Percentiles rank a stretch among this genome's conserved stretches.
phyloP scores from a whole-genome alignment of 2,797 vertebrate genomes.

The Syndactyla subalaris region DNA sequence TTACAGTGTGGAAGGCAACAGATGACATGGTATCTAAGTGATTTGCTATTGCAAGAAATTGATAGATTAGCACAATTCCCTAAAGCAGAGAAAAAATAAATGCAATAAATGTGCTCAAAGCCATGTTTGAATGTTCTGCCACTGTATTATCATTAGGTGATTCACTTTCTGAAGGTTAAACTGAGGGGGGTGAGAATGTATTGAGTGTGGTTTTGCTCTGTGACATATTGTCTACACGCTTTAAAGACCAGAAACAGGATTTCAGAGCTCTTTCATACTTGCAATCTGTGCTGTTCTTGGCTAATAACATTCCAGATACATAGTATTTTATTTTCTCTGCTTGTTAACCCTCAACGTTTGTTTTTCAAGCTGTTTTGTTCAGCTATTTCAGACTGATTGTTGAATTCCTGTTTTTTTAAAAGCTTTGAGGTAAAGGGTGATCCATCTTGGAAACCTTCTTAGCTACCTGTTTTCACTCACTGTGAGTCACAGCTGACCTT shows the following conservation, averaged over 20 bases:
- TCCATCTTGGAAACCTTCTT: neutral
- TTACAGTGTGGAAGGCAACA: neutral
- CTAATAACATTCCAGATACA: neutral
- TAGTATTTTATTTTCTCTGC: neutral
- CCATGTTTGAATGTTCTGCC: neutral
- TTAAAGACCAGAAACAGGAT: neutral
- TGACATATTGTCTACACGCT: neutral
- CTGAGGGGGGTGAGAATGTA: neutral
- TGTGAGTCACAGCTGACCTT: neutral
- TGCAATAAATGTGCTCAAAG: neutral
- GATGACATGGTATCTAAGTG: neutral
- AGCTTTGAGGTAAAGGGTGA: fast-evolving
- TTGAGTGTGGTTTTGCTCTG: neutral
- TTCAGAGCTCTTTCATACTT: neutral
- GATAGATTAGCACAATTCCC: neutral
- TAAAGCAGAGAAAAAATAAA: neutral
- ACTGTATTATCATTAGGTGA: neutral
- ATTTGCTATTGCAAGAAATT: neutral
- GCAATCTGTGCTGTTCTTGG: neutral
- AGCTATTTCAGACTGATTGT: neutral
- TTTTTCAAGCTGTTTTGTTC: neutral
- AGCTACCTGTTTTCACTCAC: neutral
- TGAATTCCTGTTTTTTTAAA: neutral
- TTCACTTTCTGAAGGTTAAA: neutral
- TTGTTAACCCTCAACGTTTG: neutral